phyloP scores from a whole-genome alignment of 2,888 invertebrate genomes.

The Morinoia aosen region DNA sequence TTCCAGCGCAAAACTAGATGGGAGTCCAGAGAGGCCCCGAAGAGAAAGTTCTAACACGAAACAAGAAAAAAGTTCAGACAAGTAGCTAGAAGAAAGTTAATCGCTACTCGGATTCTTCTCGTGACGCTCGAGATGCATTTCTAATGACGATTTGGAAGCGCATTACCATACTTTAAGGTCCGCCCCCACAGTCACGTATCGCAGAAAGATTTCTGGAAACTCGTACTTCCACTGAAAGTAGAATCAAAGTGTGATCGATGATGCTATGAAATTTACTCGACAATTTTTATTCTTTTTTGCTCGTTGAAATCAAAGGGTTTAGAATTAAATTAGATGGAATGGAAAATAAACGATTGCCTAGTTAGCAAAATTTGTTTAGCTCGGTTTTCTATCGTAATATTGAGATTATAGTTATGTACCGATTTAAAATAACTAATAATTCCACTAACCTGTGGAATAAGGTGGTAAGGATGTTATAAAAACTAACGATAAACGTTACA shows the following conservation, averaged over 20 bases:
- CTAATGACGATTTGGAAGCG: conserved; percentile 43
- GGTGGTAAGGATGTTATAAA: no score
- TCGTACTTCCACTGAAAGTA: background rate
- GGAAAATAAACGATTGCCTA: background rate
- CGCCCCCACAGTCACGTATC: background rate
- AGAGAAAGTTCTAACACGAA: no score
- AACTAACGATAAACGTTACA: no score
- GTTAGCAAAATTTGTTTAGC: background rate
- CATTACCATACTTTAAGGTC: conserved; percentile 16
- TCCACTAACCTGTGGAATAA: no score
- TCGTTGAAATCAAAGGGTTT: background rate
- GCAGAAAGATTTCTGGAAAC: background rate
- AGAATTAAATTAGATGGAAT: background rate
- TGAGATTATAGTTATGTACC: no score
- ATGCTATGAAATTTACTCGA: background rate
- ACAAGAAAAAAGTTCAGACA: background rate
- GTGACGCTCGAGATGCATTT: conserved; percentile 21
- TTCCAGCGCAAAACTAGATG: no score
- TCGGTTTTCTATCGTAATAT: no score
- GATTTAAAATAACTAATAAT: no score
- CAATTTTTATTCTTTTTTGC: background rate
- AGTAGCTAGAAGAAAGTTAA: background rate
- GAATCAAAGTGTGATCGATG: conserved; percentile 29
- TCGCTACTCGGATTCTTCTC: background rate
- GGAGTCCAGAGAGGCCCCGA: no score